phyloP scores from a whole-genome alignment of 2,113 vertebrate genomes.

The Labeo rohita region DNA sequence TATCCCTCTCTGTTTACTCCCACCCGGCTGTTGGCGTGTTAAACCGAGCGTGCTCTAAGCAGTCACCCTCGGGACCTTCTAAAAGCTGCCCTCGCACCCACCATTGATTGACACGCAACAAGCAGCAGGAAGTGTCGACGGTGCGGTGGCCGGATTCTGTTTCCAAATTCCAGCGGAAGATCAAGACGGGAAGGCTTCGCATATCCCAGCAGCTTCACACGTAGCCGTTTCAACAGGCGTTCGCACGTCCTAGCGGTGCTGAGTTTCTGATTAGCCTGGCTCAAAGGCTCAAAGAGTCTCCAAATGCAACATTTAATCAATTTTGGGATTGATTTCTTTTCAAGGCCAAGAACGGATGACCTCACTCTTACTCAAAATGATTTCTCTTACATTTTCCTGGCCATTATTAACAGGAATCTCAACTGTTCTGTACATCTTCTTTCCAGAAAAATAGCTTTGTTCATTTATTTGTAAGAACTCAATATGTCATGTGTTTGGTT shows the following conservation, averaged over 20 bases:
- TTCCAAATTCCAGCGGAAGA: conserved; percentile 67
- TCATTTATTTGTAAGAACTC: conserved; percentile 33
- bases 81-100: conserved; percentile 70
- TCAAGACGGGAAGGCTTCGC: neutral
- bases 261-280: conserved; percentile 43
- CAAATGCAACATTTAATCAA: conserved; percentile 47
- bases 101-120: conserved; percentile 80
- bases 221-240: neutral
- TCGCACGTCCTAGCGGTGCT: neutral
- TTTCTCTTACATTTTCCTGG: conserved; percentile 26
- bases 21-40: conserved; percentile 69
- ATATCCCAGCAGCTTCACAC: conserved; percentile 7
- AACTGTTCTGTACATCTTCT: conserved; percentile 13
- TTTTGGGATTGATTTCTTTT: conserved; percentile 36
- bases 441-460: conserved; percentile 17
- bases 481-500: conserved; percentile 28
- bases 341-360: conserved; percentile 22
- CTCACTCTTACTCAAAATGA: conserved; percentile 27
- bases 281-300: conserved; percentile 42
- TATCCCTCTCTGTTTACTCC: conserved; percentile 78
- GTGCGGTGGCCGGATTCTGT: conserved; percentile 67
- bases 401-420: conserved; percentile 28
- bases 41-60: conserved; percentile 75
- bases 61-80: conserved; percentile 73
- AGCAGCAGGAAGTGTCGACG: conserved; percentile 74